Percentiles rank a stretch among this genome's conserved stretches.
Conservation (phyloP, 2,797 vertebrate species). For the Xerus rutilus region DNA sequence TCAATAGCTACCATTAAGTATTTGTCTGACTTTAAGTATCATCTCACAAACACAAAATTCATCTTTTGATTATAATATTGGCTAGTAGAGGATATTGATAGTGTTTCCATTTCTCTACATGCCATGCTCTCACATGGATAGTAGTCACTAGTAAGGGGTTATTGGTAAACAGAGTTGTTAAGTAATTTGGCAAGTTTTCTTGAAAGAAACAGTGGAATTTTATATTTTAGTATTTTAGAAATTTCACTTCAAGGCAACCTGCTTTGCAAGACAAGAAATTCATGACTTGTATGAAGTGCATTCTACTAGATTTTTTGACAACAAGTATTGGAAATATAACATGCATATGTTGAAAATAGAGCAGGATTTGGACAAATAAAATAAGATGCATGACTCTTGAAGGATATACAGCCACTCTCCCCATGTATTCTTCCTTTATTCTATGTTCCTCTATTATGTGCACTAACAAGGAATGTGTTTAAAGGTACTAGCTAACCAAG, state of each 20-base stretch:
- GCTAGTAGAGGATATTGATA: background rate
- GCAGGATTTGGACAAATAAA: background rate
- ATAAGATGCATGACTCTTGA: background rate
- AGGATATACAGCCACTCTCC: background rate
- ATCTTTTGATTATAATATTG: background rate
- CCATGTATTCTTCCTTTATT: background rate
- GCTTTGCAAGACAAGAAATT: background rate
- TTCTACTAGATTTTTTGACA: background rate
- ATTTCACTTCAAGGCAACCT: background rate
- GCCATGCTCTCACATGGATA: background rate
- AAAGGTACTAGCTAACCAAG: constrained; percentile 27
- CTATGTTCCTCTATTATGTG: background rate
- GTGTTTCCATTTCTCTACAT: background rate
- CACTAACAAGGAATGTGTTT: background rate
- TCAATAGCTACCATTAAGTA: background rate
- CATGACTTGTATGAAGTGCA: background rate
- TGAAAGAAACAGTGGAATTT: background rate
- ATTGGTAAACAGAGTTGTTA: background rate
- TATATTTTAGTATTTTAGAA: background rate
- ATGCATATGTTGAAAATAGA: background rate
- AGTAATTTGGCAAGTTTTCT: background rate
- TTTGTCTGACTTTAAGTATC: background rate
- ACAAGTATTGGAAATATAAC: background rate
- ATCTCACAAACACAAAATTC: background rate
- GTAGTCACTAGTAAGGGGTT: background rate